Base-by-base conservation (phyloP, 2,113 vertebrate species). In the Bos javanicus region DNA sequence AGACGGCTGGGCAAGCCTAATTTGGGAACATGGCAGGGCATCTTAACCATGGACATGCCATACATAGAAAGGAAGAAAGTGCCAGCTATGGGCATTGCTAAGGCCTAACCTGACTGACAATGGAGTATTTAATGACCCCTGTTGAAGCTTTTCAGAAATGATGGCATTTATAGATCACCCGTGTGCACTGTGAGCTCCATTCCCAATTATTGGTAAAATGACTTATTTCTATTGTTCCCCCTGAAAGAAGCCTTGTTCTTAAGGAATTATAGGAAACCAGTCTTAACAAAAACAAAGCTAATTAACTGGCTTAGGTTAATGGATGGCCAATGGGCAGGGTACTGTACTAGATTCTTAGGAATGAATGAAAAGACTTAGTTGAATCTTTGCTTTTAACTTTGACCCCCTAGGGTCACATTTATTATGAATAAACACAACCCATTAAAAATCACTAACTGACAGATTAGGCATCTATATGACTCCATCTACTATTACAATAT, bases 131-230 rank as follows among this genome's bases (percentile, higher is more conserved):
- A 98, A 96, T 96, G 95, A 96, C 39, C 89, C 84, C 89, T 91
- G 78, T 43, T 84, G 93, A 91, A 87, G 83, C 67, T 96, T 97
- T 98, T 97, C 90, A 97, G 95, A 98, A 82, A 96, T 28, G 56
- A 94, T 67, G 82, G 86, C 74, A 95, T 95, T 94, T 87, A 98
- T 87, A 98, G 83, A 46, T 95, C 87, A 91, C 64, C 90, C 26
- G 88, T 52, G 21, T 91, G 86, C 82, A 97, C 59, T 96, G 56
- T 80, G 30, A 98, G 85, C 74, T 83, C 90, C 97, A 95, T 94
- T 98, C 83, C 95, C 92, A 97, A 74, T 96, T 96, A 96, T 90
- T 28, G 71, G 59, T 2, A 43, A 97, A 98, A 93, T 0, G 0
- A 57, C 48, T 97, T 91, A 87, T 98, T 97, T 10, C 78, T 62